Base-by-base conservation (phyloP, 2,888 invertebrate genomes). In the Nomada lathburiana region DNA sequence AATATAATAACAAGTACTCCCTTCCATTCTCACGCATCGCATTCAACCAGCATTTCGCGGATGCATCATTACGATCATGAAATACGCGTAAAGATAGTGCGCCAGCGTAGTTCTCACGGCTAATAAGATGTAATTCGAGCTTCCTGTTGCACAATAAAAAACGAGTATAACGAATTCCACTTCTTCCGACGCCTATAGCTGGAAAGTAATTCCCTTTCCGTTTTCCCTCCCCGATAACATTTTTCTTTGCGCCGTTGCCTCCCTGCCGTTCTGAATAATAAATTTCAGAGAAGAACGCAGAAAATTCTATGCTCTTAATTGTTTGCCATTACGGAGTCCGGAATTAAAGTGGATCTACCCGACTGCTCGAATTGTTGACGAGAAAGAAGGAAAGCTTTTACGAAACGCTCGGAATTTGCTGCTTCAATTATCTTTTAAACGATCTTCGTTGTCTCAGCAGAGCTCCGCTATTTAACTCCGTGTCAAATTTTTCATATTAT, bases 51-150 rank as follows among this genome's bases (percentile, higher is more conserved):
- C 68, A 73, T 79, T 80, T 70, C 60, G 50, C 64, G 68, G 74
- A 47, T 65, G 20, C 18, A 69, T 85, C 76, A 88, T 86, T 86
- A 77, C 78, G 55, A 86, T 84, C 71, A 78, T 80, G 68, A 84
- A 84, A 76, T 75, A 80, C 76, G 69, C 59, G 75, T 52, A 29
- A 76, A 83, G 76, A 84, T 86, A 85, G 76, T 67, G 73, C 82
- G 55, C 67, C 57, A 44, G 20, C 64, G 69, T 69, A 68, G 60
- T 79, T 76, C 86, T 84, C 82, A 82, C 72, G 76, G 78, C 73
- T 80, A 82, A 82, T 78, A 76, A 80, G 82, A 85, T 82, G 77
- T 82, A 87, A 86, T 87, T 85, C 60, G 73, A 70, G 81, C 80
- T 80, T 87, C 84, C 86, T 88, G 77, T 71, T 55, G 52, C 47